Conservation (phyloP, 2,888 invertebrate genomes). For the Philereme transversata region DNA sequence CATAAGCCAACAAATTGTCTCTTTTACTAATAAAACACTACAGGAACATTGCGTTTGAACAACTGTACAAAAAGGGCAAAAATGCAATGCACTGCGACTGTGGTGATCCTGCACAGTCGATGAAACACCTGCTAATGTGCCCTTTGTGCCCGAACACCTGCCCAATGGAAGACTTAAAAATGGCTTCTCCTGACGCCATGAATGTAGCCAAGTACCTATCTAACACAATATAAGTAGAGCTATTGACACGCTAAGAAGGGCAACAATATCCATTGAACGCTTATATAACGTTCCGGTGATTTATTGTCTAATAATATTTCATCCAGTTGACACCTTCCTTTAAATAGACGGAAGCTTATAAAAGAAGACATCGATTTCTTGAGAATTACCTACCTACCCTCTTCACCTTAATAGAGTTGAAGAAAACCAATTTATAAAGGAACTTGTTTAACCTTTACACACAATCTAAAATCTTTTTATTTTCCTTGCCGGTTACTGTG, state of each 20-base stretch:
- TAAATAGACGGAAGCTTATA: conserved; percentile 27
- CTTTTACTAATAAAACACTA: too few species aligned
- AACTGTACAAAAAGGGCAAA: conserved; percentile 13
- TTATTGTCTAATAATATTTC: conserved; percentile 27
- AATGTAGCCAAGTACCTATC: too few species aligned
- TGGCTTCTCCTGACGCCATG: too few species aligned
- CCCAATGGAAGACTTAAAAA: too few species aligned
- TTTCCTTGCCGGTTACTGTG: conserved; percentile 16
- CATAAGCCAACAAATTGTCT: too few species aligned
- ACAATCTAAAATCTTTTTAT: conserved; percentile 25
- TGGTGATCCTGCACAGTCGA: too few species aligned
- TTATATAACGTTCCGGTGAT: conserved; percentile 15
- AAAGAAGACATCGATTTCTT: conserved; percentile 22
- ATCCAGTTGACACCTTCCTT: conserved; percentile 23
- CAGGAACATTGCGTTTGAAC: conserved; percentile 6
- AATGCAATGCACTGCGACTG: too few species aligned
- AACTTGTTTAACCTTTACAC: conserved; percentile 19
- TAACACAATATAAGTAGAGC: too few species aligned
- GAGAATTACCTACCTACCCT: conserved; percentile 32
- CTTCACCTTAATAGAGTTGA: conserved; percentile 29
- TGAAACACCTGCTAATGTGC: too few species aligned
- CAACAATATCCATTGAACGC: conserved; percentile 15
- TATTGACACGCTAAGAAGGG: too few species aligned
- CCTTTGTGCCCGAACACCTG: too few species aligned
- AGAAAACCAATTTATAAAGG: conserved; percentile 37